A percentile compares a stretch with the other conserved stretches of the same genome.
Conservation (phyloP, 2,113 vertebrate species). For the Anguilla rostrata region DNA sequence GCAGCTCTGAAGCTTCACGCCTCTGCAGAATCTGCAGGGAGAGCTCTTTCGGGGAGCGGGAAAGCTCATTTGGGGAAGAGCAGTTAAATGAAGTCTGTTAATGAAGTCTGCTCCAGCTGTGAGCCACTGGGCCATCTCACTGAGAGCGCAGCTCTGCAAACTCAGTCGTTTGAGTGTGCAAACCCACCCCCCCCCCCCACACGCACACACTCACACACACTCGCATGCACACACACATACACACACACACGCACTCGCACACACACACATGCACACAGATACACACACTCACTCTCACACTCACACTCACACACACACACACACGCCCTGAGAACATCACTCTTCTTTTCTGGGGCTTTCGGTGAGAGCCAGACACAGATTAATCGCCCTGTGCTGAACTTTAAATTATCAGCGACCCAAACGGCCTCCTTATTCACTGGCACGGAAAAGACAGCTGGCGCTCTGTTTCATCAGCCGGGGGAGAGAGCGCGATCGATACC, state of each 20-base stretch:
- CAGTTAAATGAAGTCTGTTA: too few species aligned
- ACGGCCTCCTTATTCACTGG: background rate
- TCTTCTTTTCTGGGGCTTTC: background rate
- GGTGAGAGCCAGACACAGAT: background rate
- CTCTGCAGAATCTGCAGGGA: too few species aligned
- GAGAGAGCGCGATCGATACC: background rate
- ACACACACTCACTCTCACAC: constrained; percentile 3
- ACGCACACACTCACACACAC: too few species aligned
- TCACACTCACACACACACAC: background rate
- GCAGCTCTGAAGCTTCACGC: too few species aligned
- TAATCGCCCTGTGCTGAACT: background rate
- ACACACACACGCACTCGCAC: too few species aligned
- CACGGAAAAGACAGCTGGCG: background rate
- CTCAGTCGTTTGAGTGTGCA: too few species aligned
- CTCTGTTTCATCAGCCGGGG: background rate
- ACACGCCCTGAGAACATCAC: background rate
- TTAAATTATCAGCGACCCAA: background rate
- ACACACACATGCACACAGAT: background rate
- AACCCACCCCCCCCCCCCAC: too few species aligned
- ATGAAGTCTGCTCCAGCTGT: too few species aligned
- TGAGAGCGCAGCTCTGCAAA: background rate
- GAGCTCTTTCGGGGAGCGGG: too few species aligned
- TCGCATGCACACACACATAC: too few species aligned
- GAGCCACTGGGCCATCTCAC: background rate
- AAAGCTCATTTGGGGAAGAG: too few species aligned